Conservation (phyloP, 2,113 vertebrate genomes). For the Macquaria ambigua region DNA sequence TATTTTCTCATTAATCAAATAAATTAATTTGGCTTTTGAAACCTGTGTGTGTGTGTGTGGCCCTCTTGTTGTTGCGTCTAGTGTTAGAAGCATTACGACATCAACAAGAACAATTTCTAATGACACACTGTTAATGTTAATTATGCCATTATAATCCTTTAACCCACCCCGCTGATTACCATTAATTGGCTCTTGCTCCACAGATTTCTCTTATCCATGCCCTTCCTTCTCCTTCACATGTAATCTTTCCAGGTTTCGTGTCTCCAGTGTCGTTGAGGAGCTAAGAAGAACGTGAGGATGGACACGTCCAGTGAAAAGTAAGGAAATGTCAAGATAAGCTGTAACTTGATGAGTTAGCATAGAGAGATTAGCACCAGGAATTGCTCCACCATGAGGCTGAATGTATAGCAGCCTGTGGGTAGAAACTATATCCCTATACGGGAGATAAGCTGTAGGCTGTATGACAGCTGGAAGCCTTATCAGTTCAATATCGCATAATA, state of each 20-base stretch:
- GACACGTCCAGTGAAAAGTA: slow-evolving; percentile 25
- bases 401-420: slow-evolving; percentile 6
- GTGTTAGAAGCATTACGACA: no score
- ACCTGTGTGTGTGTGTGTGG: no score
- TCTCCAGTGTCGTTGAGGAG: slow-evolving; percentile 12
- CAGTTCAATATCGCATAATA: slow-evolving; percentile 20
- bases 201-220: slow-evolving; percentile 10
- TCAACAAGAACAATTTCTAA: neutral
- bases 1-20: no score
- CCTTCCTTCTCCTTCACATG: slow-evolving; percentile 37
- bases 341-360: slow-evolving; percentile 37
- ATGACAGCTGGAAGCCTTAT: slow-evolving; percentile 55
- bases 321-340: slow-evolving; percentile 41
- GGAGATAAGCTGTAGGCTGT: slow-evolving; percentile 38
- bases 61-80: no score
- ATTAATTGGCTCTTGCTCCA: slow-evolving; percentile 12
- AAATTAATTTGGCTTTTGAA: no score
- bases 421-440: slow-evolving; percentile 13
- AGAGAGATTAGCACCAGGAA: slow-evolving; percentile 51
- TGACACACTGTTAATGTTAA: neutral
- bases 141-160: neutral
- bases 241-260: slow-evolving; percentile 2
- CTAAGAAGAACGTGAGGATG: slow-evolving; percentile 23
- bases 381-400: slow-evolving; percentile 12
- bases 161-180: neutral